A percentile compares a stretch with the other conserved stretches of the same genome.
phyloP scores from a whole-genome alignment of 2,113 vertebrate species.

The Sisor rabdophorus region DNA sequence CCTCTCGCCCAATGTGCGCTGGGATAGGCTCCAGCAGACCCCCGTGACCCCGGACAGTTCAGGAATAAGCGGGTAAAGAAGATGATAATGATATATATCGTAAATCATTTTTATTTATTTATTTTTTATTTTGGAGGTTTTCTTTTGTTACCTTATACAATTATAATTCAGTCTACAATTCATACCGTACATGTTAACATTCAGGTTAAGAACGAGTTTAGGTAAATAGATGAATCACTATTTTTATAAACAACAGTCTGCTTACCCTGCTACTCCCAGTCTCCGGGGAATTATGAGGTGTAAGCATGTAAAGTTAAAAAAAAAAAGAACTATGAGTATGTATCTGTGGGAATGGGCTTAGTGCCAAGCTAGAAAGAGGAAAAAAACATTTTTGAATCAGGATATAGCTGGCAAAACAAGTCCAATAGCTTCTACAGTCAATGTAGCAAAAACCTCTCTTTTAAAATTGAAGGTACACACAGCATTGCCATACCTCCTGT shows the following conservation, averaged over 20 bases:
- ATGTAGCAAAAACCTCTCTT: slow-evolving; percentile 1
- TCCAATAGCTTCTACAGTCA: slow-evolving; percentile 33
- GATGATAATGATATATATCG: no score
- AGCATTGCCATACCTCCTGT: slow-evolving; percentile 4
- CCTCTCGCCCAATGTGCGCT: no score
- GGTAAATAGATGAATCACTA: slow-evolving; percentile 55
- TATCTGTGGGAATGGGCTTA: background rate
- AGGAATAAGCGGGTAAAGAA: no score
- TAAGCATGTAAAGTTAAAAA: slow-evolving; percentile 20
- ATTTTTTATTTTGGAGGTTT: no score
- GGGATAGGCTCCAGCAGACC: no score
- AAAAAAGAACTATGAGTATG: background rate
- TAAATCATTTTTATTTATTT: no score
- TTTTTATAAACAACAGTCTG: slow-evolving; percentile 57
- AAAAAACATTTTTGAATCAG: slow-evolving; percentile 6
- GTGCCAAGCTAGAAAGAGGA: background rate
- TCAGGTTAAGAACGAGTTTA: slow-evolving; percentile 59
- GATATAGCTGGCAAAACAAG: background rate
- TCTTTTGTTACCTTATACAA: background rate
- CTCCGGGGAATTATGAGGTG: slow-evolving; percentile 47
- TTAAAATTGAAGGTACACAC: slow-evolving; percentile 9
- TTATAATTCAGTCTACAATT: background rate
- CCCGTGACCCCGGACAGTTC: no score
- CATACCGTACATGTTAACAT: slow-evolving; percentile 39
- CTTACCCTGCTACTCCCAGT: slow-evolving; percentile 52